Evolutionary conservation across 1,140 invertebrate genomes (phyloP).

Genomic region (Diorhabda elongata): DNA sequence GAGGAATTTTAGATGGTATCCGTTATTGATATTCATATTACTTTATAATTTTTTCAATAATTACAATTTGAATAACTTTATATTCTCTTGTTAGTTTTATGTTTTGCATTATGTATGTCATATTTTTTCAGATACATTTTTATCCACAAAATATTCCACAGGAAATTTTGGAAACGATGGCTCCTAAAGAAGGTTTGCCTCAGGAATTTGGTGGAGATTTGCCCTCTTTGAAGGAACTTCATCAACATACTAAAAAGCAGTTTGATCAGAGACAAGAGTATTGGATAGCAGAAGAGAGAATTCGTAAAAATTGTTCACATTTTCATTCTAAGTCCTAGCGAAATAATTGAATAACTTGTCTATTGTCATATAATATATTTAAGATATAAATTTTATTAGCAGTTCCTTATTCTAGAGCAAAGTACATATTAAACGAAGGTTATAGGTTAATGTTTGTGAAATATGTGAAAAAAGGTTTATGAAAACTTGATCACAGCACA

Average conservation of each 20-base stretch:
- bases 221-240: neutral
- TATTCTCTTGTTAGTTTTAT: neutral
- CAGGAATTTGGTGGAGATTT: neutral
- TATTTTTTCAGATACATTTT: neutral
- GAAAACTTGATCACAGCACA: no score
- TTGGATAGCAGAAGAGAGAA: neutral
- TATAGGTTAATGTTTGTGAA: no score
- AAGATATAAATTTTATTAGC: no score
- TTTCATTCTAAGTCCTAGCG: no score
- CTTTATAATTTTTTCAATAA: neutral
- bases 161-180: neutral
- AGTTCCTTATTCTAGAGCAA: no score
- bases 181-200: neutral
- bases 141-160: neutral
- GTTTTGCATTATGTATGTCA: neutral
- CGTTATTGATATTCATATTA: neutral
- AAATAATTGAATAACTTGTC: no score
- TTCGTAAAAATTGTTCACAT: neutral
- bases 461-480: no score
- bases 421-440: no score
- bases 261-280: neutral
- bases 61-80: neutral
- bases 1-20: neutral
- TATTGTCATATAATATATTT: no score
- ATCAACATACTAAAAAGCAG: neutral